Evolutionary conservation across 2,797 vertebrate species (phyloP).

Genomic region (Apogon hyalosoma): DNA sequence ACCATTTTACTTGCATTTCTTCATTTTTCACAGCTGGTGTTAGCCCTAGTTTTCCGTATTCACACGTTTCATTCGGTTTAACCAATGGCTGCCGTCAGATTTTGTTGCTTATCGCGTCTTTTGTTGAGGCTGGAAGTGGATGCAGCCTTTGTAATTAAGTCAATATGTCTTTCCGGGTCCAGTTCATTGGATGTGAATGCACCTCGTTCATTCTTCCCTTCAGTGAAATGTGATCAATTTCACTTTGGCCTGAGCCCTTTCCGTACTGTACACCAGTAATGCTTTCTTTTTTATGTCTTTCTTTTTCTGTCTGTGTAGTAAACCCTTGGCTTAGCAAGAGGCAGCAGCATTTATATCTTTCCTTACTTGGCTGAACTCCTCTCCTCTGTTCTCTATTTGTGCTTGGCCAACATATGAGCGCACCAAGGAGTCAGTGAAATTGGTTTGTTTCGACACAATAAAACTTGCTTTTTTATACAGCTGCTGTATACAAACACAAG

Average conservation of each 20-base stretch:
- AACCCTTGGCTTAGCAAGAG: slow-evolving; percentile 42
- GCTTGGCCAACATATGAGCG: slow-evolving; percentile 5
- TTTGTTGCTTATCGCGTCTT: slow-evolving; percentile 7
- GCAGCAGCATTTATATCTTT: slow-evolving; percentile 40
- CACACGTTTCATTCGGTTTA: neutral
- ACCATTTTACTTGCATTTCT: no score
- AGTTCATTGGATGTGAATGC: slow-evolving; percentile 37
- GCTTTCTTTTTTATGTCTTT: slow-evolving; percentile 25
- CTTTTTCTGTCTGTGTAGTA: slow-evolving; percentile 17
- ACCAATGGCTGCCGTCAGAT: slow-evolving; percentile 10
- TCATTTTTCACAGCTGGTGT: no score
- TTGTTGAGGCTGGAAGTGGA: slow-evolving; percentile 16
- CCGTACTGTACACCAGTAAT: slow-evolving; percentile 31
- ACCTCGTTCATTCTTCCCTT: slow-evolving; percentile 26
- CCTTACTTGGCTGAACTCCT: slow-evolving; percentile 13
- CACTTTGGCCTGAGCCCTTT: slow-evolving; percentile 32
- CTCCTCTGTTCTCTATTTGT: slow-evolving; percentile 17
- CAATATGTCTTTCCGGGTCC: slow-evolving; percentile 40
- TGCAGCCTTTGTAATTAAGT: slow-evolving; percentile 36
- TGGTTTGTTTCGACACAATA: slow-evolving; percentile 45
- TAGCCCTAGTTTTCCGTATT: no score
- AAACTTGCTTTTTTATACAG: slow-evolving; percentile 37
- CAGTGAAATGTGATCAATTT: slow-evolving; percentile 56
- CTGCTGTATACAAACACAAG: slow-evolving; percentile 40
- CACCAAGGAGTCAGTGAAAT: slow-evolving; percentile 42